Percentiles rank a stretch among this genome's conserved stretches.
phyloP scores from a whole-genome alignment of 2,113 vertebrate genomes.

The Cyprinodon brontotheroides region DNA sequence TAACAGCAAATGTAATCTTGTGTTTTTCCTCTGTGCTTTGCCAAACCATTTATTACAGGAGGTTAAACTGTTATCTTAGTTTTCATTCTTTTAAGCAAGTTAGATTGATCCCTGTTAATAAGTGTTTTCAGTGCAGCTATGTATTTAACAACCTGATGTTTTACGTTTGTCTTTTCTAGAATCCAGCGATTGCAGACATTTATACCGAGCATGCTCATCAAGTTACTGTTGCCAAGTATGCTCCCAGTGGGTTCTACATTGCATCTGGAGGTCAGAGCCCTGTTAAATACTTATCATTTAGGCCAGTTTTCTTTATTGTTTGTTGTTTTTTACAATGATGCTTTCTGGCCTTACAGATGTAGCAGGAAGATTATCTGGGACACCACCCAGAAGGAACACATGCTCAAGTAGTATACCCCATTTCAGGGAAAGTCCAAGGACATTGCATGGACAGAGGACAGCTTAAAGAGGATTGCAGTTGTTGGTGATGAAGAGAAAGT shows the following conservation, averaged over 20 bases:
- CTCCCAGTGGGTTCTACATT: constrained; percentile 95
- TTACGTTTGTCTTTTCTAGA: constrained; percentile 76
- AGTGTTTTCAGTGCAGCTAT: neutral
- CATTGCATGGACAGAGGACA: constrained; percentile 96
- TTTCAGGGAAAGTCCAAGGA: constrained; percentile 92
- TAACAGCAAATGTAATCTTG: neutral
- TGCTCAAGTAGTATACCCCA: constrained; percentile 94
- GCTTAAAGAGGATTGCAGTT: constrained; percentile 92
- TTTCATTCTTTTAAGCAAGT: neutral
- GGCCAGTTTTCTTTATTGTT: neutral
- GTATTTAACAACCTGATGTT: neutral
- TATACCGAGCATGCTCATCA: constrained; percentile 96
- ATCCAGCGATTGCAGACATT: constrained; percentile 93
- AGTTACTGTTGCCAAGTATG: constrained; percentile 92
- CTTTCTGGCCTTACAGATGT: constrained; percentile 77
- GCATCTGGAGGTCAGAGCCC: constrained; percentile 89
- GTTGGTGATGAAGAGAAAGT: constrained; percentile 98
- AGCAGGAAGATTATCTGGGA: constrained; percentile 97
- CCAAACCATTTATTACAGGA: neutral
- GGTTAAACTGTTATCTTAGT: neutral
- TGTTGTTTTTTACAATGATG: neutral
- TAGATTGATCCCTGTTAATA: neutral
- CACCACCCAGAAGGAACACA: constrained; percentile 95
- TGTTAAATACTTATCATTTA: neutral
- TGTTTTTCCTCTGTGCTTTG: neutral